These are phyloP conservation scores for Hemichromis elongatus DNA, from an alignment of 2,113 vertebrate genomes.

Conservation along the genomic window DNA sequence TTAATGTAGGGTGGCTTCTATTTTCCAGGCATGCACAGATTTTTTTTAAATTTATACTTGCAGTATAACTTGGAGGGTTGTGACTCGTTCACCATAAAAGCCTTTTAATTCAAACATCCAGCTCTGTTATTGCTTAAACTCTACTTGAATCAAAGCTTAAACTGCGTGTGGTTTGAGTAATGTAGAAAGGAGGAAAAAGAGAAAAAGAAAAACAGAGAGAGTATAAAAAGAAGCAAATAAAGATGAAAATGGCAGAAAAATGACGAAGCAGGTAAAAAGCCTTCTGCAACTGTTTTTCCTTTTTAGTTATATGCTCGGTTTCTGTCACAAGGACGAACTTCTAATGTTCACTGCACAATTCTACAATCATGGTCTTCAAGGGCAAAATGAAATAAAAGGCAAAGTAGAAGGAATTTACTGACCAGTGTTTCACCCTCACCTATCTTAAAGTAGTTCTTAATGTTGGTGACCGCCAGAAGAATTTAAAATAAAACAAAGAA, in stretches of 20 bases:
- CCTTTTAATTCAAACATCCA: not conserved
- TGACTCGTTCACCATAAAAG: not conserved
- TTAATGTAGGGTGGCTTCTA: not conserved
- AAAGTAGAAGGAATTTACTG: not conserved
- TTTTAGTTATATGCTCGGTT: not conserved
- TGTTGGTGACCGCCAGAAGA: not conserved
- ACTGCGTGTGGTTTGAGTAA: not conserved
- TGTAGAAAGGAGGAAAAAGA: not conserved
- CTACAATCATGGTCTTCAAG: not conserved
- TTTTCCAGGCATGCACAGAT: not conserved
- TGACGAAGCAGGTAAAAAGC: not conserved
- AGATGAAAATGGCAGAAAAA: not conserved
- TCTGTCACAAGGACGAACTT: not conserved
- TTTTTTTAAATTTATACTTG: not conserved
- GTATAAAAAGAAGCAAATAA: not conserved
- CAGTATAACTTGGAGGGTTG: not conserved
- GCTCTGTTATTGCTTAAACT: not conserved
- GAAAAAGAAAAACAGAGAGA: not conserved
- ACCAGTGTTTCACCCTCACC: not conserved
- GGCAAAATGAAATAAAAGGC: not conserved
- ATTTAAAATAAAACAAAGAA: not conserved
- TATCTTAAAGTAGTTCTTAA: not conserved
- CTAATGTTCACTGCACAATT: not conserved
- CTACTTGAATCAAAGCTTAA: not conserved
- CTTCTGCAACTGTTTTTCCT: not conserved